Evolutionary conservation across 2,113 vertebrate species (phyloP).

Genomic region (Coryphaenoides rupestris): DNA sequence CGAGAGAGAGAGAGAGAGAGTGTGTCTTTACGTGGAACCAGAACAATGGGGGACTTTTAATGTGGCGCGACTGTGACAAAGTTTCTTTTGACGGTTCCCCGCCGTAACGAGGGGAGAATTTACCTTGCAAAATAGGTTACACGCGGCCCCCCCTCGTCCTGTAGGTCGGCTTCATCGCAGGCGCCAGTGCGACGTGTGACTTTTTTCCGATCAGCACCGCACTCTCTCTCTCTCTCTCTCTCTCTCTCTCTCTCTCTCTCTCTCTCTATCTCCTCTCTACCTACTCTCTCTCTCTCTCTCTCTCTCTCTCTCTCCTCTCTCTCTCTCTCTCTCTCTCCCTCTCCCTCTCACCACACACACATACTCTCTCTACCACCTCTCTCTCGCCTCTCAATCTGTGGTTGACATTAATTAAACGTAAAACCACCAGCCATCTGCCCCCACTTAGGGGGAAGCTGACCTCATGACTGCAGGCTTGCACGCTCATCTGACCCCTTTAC

Average conservation of each 20-base stretch:
- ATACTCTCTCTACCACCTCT: too few species aligned
- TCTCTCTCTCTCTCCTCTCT: too few species aligned
- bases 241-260: too few species aligned
- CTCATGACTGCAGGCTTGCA: conserved; percentile 25
- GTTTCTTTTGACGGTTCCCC: conserved; percentile 42
- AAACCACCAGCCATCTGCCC: conserved; percentile 51
- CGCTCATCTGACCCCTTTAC: background rate
- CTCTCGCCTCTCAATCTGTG: background rate
- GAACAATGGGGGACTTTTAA: conserved; percentile 59
- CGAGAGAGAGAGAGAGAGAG: conserved; percentile 26
- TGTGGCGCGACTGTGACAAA: conserved; percentile 27
- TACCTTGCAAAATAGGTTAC: conserved; percentile 63
- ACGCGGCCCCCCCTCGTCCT: conserved; percentile 10
- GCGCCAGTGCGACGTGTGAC: too few species aligned
- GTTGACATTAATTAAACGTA: conserved; percentile 46
- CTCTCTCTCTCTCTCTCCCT: too few species aligned
- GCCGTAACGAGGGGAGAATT: conserved; percentile 56
- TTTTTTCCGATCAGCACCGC: too few species aligned
- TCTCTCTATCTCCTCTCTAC: conserved; percentile 33
- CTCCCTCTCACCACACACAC: too few species aligned
- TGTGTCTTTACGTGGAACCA: conserved; percentile 39
- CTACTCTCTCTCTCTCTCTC: too few species aligned
- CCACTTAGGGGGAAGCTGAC: conserved; percentile 31
- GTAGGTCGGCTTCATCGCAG: too few species aligned
- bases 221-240: background rate